phyloP scores from a whole-genome alignment of 2,888 invertebrate species.

The Archips xylosteana region DNA sequence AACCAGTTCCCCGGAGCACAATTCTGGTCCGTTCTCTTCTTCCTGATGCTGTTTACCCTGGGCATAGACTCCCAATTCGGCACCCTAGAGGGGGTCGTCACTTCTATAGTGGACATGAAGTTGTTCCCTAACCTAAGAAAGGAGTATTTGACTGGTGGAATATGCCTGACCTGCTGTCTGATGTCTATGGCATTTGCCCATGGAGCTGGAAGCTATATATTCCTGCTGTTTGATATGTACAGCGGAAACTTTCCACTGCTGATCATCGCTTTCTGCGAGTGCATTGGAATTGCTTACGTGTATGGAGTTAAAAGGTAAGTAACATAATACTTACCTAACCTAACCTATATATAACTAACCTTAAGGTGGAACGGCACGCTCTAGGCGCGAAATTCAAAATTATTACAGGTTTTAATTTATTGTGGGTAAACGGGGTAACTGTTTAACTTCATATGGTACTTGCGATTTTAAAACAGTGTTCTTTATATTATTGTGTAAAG shows the following conservation, averaged over 20 bases:
- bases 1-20: conserved; percentile 98
- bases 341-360: too few species aligned
- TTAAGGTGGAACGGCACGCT: too few species aligned
- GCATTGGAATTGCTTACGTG: conserved; percentile 96
- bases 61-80: conserved; percentile 99
- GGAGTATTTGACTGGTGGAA: conserved; percentile 92
- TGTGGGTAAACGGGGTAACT: too few species aligned
- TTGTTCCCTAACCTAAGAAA: conserved; percentile 96
- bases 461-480: too few species aligned
- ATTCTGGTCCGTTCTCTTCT: conserved; percentile 98
- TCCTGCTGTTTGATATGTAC: conserved; percentile 97
- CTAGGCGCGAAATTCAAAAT: too few species aligned
- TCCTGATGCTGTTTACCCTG: conserved; percentile 97
- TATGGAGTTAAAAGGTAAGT: conserved; percentile 95
- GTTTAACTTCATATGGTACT: too few species aligned
- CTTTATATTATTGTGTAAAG: too few species aligned
- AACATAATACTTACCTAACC: too few species aligned
- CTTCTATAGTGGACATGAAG: conserved; percentile 98
- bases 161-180: conserved; percentile 93
- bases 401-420: too few species aligned
- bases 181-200: conserved; percentile 97
- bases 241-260: conserved; percentile 96
- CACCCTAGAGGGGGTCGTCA: conserved; percentile 97
- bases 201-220: conserved; percentile 97
- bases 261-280: conserved; percentile 97